These are phyloP conservation scores for Andrena hattorfiana DNA, from an alignment of 2,888 invertebrate genomes.

Conservation along the genomic window DNA sequence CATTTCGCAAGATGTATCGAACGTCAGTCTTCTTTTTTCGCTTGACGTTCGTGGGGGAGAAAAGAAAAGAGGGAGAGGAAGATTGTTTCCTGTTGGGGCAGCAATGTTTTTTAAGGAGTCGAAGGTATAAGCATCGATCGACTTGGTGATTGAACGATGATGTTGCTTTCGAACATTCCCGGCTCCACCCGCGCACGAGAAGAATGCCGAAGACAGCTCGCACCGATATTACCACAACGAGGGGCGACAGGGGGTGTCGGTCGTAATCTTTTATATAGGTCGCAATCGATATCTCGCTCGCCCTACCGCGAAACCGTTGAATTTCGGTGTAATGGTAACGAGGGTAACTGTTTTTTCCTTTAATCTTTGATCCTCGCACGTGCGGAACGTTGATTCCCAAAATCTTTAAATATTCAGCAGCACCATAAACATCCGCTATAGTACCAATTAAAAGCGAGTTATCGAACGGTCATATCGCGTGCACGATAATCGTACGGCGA, in stretches of 20 bases:
- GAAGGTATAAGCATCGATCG: neutral
- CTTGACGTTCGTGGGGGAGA: neutral
- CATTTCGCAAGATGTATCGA: neutral
- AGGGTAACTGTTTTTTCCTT: neutral
- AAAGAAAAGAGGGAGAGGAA: neutral
- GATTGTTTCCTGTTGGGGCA: neutral
- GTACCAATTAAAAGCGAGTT: neutral
- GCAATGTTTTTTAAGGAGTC: conserved; percentile 22
- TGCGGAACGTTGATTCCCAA: neutral
- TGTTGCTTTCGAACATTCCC: neutral
- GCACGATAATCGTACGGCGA: neutral
- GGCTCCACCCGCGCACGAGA: conserved; percentile 30
- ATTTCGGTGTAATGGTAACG: conserved; percentile 47
- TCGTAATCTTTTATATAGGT: conserved; percentile 62
- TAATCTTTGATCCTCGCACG: no score
- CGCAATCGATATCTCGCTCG: conserved; percentile 55
- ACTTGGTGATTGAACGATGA: conserved; percentile 16
- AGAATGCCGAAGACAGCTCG: conserved; percentile 22
- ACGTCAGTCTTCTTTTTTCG: neutral
- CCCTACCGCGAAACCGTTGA: conserved; percentile 51
- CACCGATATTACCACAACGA: conserved; percentile 42
- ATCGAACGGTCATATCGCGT: neutral
- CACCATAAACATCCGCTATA: neutral
- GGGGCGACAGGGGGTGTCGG: neutral
- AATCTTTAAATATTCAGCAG: neutral